A percentile compares a stretch with the other conserved stretches of the same genome.
These are phyloP conservation scores for Elephas maximus DNA, from an alignment of 2,113 vertebrate species.

Conservation along the genomic window DNA sequence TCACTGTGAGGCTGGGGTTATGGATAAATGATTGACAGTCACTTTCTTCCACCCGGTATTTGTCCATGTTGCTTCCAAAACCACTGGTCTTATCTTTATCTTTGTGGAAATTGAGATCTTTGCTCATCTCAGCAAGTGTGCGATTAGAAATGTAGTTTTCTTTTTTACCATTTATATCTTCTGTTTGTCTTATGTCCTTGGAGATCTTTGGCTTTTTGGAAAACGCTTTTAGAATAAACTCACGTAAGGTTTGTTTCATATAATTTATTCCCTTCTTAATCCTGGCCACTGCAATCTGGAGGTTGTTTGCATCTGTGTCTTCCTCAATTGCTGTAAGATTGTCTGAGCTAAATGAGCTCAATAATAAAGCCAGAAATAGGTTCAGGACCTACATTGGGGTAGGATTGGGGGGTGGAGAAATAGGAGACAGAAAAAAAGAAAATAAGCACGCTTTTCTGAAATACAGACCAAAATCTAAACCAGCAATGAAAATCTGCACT, in stretches of 20 bases:
- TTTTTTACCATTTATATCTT: conserved; percentile 89
- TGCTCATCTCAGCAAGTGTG: conserved; percentile 90
- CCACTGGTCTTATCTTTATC: conserved; percentile 90
- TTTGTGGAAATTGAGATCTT: conserved; percentile 86
- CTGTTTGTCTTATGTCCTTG: conserved; percentile 87
- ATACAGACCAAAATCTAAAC: background rate
- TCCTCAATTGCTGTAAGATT: conserved; percentile 93
- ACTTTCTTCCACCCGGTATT: conserved; percentile 88
- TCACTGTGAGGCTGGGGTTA: conserved; percentile 94
- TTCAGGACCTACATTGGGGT: conserved; percentile 93
- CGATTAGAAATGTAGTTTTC: conserved; percentile 89
- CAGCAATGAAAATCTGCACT: background rate
- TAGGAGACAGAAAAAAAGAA: conserved; percentile 5
- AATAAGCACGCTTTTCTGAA: background rate
- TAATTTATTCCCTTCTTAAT: conserved; percentile 92
- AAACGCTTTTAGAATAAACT: conserved; percentile 89
- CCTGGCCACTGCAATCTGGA: conserved; percentile 94
- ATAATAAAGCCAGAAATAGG: conserved; percentile 96
- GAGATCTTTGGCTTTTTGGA: conserved; percentile 83
- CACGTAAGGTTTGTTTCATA: conserved; percentile 88
- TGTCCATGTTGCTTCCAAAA: conserved; percentile 88
- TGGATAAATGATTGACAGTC: conserved; percentile 93
- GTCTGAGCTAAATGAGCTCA: conserved; percentile 99
- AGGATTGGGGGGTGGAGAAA: background rate
- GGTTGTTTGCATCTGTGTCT: conserved; percentile 95